Evolutionary conservation across 2,888 invertebrate species (phyloP).

Genomic region (Himalopsyche japonica): DNA sequence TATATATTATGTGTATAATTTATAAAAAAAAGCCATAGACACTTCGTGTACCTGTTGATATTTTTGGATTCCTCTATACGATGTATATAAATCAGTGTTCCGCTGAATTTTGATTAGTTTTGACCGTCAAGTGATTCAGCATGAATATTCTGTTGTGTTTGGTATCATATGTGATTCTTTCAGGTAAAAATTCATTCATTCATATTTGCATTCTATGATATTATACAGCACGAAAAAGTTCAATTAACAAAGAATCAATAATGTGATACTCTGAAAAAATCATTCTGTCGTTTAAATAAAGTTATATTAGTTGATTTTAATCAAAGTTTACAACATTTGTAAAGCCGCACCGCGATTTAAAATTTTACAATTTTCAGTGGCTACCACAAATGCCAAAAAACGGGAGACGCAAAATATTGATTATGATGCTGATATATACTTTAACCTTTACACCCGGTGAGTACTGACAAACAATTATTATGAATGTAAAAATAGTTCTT

Average conservation of each 20-base stretch:
- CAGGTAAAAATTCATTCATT: not conserved
- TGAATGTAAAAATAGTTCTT: no score
- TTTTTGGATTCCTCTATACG: not conserved
- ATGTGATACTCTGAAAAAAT: no score
- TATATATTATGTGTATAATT: no score
- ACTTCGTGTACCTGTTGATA: no score
- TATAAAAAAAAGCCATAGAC: no score
- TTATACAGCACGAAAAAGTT: no score
- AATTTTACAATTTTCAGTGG: not conserved
- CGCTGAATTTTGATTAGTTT: not conserved
- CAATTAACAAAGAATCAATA: no score
- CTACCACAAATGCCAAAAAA: not conserved
- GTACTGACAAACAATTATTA: not conserved
- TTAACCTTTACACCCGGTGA: not conserved
- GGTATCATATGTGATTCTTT: not conserved
- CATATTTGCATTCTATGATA: no score
- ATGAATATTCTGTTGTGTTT: not conserved
- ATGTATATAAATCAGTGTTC: not conserved
- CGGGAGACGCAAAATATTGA: not conserved
- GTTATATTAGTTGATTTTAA: no score
- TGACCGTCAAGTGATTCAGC: not conserved
- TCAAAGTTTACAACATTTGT: no score
- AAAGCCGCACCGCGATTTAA: no score
- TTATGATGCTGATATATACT: not conserved
- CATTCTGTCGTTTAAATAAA: no score